Percentiles rank a stretch among this genome's conserved stretches.
phyloP scores from a whole-genome alignment of 2,797 vertebrate genomes.

The Oreonectes daqikongensis region DNA sequence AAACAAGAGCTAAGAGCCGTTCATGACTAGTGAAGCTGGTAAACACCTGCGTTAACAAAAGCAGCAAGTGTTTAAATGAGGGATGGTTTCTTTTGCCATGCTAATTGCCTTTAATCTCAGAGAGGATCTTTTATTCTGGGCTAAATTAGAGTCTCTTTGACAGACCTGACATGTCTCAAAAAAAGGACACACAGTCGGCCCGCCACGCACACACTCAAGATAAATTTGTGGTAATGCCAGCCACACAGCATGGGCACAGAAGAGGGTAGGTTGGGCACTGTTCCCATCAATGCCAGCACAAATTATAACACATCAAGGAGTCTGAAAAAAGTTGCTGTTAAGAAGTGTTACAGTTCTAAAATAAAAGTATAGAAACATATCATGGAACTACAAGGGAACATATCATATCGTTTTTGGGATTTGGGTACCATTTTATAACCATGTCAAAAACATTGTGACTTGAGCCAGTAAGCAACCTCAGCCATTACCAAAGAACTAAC shows the following conservation, averaged over 20 bases:
- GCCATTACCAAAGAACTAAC: no score
- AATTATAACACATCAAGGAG: slow-evolving; percentile 11
- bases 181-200: slow-evolving; percentile 16
- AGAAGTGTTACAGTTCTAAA: not conserved
- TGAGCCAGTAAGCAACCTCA: no score
- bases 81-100: slow-evolving; percentile 19
- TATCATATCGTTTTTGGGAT: no score
- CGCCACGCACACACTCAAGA: not conserved
- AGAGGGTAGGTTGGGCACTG: slow-evolving; percentile 10
- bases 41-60: slow-evolving; percentile 38
- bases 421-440: not conserved
- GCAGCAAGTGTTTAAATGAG: slow-evolving; percentile 9
- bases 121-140: slow-evolving; percentile 43
- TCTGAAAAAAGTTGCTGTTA: slow-evolving; percentile 35
- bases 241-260: slow-evolving; percentile 26
- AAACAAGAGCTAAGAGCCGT: not conserved
- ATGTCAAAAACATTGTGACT: no score
- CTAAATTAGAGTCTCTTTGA: slow-evolving; percentile 73
- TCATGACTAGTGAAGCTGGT: slow-evolving; percentile 1
- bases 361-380: not conserved
- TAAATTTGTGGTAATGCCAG: slow-evolving; percentile 17
- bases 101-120: slow-evolving; percentile 44
- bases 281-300: slow-evolving; percentile 8
- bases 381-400: not conserved
- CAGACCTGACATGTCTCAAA: slow-evolving; percentile 59